Conservation (phyloP, 2,888 invertebrate species). For the Athalia circularis region DNA sequence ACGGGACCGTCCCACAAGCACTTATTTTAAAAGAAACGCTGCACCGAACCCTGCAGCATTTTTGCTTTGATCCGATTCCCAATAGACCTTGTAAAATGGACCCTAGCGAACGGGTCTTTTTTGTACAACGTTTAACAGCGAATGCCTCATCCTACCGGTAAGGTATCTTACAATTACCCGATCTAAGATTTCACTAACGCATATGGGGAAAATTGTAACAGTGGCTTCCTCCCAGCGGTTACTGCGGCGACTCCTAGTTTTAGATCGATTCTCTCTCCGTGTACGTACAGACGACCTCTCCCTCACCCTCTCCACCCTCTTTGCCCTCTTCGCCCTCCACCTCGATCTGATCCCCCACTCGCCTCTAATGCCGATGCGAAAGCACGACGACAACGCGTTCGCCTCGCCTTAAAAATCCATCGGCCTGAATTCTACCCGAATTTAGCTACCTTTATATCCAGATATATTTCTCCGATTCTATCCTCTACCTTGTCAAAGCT, state of each 20-base stretch:
- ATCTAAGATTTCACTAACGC: conserved; percentile 67
- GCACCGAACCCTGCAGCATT: conserved; percentile 64
- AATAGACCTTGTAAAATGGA: conserved; percentile 39
- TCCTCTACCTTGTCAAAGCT: background rate
- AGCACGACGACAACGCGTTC: conserved; percentile 44
- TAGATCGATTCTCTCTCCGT: conserved; percentile 71
- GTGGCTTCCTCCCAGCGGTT: conserved; percentile 69
- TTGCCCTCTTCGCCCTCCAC: conserved; percentile 49
- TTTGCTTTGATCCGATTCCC: conserved; percentile 50
- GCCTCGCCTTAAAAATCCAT: too few relatives aligned
- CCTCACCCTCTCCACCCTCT: conserved; percentile 35
- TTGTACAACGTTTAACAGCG: conserved; percentile 57
- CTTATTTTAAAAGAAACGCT: conserved; percentile 64
- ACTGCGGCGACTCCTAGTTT: conserved; percentile 74
- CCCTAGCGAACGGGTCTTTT: conserved; percentile 57
- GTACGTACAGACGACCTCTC: conserved; percentile 59
- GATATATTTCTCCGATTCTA: background rate
- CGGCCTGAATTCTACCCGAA: too few relatives aligned
- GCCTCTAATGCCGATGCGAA: conserved; percentile 50
- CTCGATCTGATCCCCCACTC: conserved; percentile 45
- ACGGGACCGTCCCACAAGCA: conserved; percentile 71
- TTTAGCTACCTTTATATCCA: too few relatives aligned
- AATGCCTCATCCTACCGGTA: conserved; percentile 60
- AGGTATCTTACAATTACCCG: conserved; percentile 61
- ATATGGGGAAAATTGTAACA: conserved; percentile 69